phyloP scores from a whole-genome alignment of 2,888 invertebrate species.

The Catocala nupta region DNA sequence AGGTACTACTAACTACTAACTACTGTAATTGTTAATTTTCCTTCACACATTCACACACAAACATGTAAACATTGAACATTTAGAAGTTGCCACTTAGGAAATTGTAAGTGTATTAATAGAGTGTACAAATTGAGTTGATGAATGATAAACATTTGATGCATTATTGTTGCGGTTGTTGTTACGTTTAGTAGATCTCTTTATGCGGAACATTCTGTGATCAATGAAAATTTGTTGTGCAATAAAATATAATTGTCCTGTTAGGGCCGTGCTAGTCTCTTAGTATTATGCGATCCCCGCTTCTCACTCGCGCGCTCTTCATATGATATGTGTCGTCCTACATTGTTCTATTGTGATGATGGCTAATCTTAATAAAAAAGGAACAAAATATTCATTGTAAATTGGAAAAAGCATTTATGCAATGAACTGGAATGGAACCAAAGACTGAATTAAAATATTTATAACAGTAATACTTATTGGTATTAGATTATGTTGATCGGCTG shows the following conservation, averaged over 20 bases:
- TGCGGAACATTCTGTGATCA: constrained; percentile 77
- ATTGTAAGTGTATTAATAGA: constrained; percentile 10
- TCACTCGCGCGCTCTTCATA: constrained; percentile 54
- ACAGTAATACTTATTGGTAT: constrained; percentile 76
- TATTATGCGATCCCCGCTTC: constrained; percentile 52
- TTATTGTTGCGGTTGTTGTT: constrained; percentile 50
- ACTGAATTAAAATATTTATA: constrained; percentile 79
- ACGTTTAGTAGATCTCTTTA: constrained; percentile 71
- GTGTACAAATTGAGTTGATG: constrained; percentile 15
- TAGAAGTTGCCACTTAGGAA: constrained; percentile 10
- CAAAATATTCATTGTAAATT: constrained; percentile 63
- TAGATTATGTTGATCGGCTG: constrained; percentile 69
- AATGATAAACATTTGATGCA: constrained; percentile 46
- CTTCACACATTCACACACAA: constrained; percentile 4
- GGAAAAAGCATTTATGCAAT: constrained; percentile 71
- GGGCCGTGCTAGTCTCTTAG: constrained; percentile 68
- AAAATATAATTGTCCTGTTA: constrained; percentile 60
- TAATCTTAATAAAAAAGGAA: constrained; percentile 57
- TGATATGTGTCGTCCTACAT: constrained; percentile 64
- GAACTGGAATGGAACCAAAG: constrained; percentile 82
- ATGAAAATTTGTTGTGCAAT: constrained; percentile 77
- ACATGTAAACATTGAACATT: constrained; percentile 5
- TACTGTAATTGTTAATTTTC: constrained; percentile 12
- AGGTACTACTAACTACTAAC: too few relatives aligned
- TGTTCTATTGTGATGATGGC: constrained; percentile 45